Evolutionary conservation across 1,140 invertebrate species (phyloP).

Genomic region (Aethina tumida): DNA sequence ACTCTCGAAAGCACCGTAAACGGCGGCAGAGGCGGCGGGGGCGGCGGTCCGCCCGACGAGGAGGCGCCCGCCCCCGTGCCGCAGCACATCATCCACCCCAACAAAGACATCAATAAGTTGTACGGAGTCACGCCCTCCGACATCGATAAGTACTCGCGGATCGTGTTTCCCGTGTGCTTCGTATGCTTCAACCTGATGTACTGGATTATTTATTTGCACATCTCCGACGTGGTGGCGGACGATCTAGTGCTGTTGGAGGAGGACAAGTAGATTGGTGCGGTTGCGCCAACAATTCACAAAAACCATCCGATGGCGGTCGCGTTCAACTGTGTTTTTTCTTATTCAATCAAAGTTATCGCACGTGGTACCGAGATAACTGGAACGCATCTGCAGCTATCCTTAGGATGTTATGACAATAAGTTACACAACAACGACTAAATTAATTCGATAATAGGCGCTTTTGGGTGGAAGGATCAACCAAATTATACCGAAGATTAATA

Average conservation of each 20-base stretch:
- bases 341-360: no score
- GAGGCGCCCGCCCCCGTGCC: slow-evolving; percentile 57
- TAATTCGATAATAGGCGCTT: no score
- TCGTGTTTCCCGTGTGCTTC: slow-evolving; percentile 94
- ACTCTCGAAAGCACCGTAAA: slow-evolving; percentile 85
- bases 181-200: slow-evolving; percentile 97
- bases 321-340: no score
- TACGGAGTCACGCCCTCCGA: slow-evolving; percentile 87
- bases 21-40: slow-evolving; percentile 53
- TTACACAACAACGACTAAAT: no score
- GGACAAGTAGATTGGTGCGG: slow-evolving; percentile 55
- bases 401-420: no score
- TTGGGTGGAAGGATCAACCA: no score
- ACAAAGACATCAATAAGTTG: slow-evolving; percentile 74
- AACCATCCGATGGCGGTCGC: no score
- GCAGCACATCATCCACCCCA: slow-evolving; percentile 61
- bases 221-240: slow-evolving; percentile 87
- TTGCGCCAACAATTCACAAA: no score
- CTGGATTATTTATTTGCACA: slow-evolving; percentile 95
- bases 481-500: no score
- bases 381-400: no score
- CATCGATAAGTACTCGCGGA: slow-evolving; percentile 93
- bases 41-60: slow-evolving; percentile 53
- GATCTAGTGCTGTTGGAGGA: slow-evolving; percentile 79
- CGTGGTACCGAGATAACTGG: no score